Percentiles rank a stretch among this genome's conserved stretches.
phyloP scores from a whole-genome alignment of 2,113 vertebrate genomes.

The Xyliphius kryptos region DNA sequence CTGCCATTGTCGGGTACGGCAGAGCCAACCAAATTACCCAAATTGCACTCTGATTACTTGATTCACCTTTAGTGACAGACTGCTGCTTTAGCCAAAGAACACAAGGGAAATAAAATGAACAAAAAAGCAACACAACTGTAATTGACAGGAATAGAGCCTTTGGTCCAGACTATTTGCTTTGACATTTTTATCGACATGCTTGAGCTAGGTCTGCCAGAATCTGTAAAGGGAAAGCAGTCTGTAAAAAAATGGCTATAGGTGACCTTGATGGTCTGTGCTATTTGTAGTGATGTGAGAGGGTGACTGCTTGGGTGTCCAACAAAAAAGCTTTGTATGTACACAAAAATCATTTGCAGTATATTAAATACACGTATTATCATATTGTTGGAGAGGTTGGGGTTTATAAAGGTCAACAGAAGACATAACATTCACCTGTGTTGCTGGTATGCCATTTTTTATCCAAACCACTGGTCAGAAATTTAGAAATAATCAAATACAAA shows the following conservation, averaged over 20 bases:
- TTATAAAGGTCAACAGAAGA: too few species aligned
- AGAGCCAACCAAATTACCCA: constrained; percentile 43
- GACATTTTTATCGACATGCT: constrained; percentile 49
- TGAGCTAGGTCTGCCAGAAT: constrained; percentile 43
- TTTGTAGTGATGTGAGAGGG: constrained; percentile 35
- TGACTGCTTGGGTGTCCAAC: too few species aligned
- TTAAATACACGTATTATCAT: too few species aligned
- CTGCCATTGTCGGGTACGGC: constrained; percentile 45
- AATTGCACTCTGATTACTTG: constrained; percentile 42
- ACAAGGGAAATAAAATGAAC: constrained; percentile 25
- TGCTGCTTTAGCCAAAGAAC: neutral
- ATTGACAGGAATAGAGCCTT: constrained; percentile 26
- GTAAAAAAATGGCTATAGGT: constrained; percentile 49
- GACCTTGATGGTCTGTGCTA: constrained; percentile 55
- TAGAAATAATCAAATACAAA: too few species aligned
- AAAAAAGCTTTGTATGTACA: too few species aligned
- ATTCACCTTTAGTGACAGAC: constrained; percentile 11
- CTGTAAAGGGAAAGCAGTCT: constrained; percentile 42
- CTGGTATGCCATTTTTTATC: too few species aligned
- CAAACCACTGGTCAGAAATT: too few species aligned
- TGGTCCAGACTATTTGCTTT: constrained; percentile 51
- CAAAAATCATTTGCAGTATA: too few species aligned
- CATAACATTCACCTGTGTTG: too few species aligned
- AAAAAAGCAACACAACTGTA: constrained; percentile 15
- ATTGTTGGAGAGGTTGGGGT: too few species aligned